Conservation (phyloP, 2,797 vertebrate species). For the Distichodus sexfasciatus region DNA sequence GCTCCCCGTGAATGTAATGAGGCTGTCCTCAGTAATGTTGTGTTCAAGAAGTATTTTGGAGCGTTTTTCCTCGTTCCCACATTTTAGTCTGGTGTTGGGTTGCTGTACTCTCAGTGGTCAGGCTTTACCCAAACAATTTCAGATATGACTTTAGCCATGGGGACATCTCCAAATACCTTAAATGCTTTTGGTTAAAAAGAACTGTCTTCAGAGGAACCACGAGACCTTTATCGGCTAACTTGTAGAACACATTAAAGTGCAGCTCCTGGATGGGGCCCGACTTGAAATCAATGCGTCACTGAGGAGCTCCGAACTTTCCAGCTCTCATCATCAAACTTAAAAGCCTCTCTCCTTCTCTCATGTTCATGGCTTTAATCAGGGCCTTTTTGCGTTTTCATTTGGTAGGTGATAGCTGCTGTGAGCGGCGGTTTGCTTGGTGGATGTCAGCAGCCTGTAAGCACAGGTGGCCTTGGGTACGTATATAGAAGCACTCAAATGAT, state of each 20-base stretch:
- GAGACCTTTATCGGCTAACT: slow-evolving; percentile 3
- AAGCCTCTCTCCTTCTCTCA: slow-evolving; percentile 9
- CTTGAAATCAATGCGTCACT: slow-evolving; percentile 15
- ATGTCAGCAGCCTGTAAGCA: background rate
- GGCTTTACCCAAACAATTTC: too few species aligned
- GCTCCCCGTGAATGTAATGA: background rate
- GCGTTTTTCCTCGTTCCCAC: too few species aligned
- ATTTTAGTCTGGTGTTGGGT: background rate
- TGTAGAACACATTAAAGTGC: slow-evolving; percentile 17
- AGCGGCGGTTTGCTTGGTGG: background rate
- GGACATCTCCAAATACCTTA: background rate
- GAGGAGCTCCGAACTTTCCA: background rate
- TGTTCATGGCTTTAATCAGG: slow-evolving; percentile 24
- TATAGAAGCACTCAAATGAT: slow-evolving; percentile 1
- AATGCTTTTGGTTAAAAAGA: background rate
- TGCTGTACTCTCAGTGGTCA: too few species aligned
- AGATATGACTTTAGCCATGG: too few species aligned
- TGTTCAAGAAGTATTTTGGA: too few species aligned
- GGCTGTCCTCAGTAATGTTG: background rate
- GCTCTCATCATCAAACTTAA: background rate
- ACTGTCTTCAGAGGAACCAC: background rate
- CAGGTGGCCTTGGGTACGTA: background rate
- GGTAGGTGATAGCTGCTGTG: background rate
- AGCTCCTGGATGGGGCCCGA: slow-evolving; percentile 33
- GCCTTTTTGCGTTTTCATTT: slow-evolving; percentile 16